Evolutionary conservation across 2,797 vertebrate genomes (phyloP).

Genomic region (Sciurus vulgaris): DNA sequence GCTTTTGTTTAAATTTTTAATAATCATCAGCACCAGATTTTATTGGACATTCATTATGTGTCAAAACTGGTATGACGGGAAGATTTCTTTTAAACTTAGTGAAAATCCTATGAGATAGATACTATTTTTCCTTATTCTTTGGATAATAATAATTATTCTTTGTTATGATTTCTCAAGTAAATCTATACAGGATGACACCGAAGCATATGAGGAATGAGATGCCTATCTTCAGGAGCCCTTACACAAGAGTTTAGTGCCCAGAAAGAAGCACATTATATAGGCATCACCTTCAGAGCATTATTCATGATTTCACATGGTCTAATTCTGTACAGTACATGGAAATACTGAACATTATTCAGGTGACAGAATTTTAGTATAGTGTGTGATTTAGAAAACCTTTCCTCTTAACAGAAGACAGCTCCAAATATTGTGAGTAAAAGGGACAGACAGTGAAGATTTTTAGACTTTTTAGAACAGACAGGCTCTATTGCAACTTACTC

Average conservation of each 20-base stretch:
- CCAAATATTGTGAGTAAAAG: neutral
- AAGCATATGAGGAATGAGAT: neutral
- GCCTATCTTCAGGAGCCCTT: neutral
- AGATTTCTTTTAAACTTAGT: conserved; percentile 33
- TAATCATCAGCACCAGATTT: neutral
- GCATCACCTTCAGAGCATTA: neutral
- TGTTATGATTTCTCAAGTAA: neutral
- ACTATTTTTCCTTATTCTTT: neutral
- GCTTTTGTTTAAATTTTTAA: conserved; percentile 6
- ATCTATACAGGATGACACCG: neutral
- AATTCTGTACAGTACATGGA: neutral
- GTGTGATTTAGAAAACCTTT: neutral
- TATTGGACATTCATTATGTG: neutral
- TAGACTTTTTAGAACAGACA: neutral
- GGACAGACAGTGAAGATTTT: neutral
- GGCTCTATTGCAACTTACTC: neutral
- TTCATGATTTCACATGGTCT: neutral
- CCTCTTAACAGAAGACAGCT: neutral
- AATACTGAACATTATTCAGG: neutral
- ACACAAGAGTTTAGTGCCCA: neutral
- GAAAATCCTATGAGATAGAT: neutral
- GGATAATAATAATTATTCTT: too few relatives aligned
- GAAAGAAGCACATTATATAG: neutral
- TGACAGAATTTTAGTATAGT: neutral
- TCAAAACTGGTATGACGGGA: neutral